Evolutionary conservation across 2,113 vertebrate species (phyloP), one percentile per base, ranked within the genome.

Genomic region (Onychostoma macrolepis): DNA sequence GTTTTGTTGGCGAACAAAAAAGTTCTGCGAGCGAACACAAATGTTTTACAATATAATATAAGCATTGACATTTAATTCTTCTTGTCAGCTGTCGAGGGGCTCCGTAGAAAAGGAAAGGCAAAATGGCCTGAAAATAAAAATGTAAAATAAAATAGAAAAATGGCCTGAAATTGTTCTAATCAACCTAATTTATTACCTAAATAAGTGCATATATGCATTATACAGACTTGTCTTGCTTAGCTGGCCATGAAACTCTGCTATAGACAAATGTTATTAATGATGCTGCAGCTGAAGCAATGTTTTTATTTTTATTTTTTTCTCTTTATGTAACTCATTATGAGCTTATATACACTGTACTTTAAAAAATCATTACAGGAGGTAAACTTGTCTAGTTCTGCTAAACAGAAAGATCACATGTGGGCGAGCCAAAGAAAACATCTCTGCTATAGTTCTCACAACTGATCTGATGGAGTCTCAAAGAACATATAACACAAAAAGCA

Each of bases 401-500:
- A 71, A 87, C 41, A 48, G 13, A 76, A 61, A 61, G 67, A 81
- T 86, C 67, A 76, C 53, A 63, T 63, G 76, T 69, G 85, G 85
- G 63, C 33, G 84, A 84, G 67, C 28, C 63, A n/a, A 48, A 36
- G 45, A 78, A 83, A 74, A 53, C 10, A 41, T 10, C 38, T 33
- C 24, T 58, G 9, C 9, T 50, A n/a, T n/a, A 53, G 26, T 30
- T 13, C 13, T 41, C 15, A 45, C 15, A 75, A 38, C 7, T 63
- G 24, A 84, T 76, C 53, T 65, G 80, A 87, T n/a, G 21, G 26
- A 33, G 24, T n/a, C 45, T 65, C 24, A 86, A 79, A 85, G n/a
- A 58, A 83, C 61, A 30, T 36, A 33, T 33, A 12, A 82, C 58
- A 78, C 86, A 92, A 89, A 89, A 69, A 87, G 83, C 65, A 79